Conservation (phyloP, 2,113 vertebrate genomes). For the Tinamus guttatus region DNA sequence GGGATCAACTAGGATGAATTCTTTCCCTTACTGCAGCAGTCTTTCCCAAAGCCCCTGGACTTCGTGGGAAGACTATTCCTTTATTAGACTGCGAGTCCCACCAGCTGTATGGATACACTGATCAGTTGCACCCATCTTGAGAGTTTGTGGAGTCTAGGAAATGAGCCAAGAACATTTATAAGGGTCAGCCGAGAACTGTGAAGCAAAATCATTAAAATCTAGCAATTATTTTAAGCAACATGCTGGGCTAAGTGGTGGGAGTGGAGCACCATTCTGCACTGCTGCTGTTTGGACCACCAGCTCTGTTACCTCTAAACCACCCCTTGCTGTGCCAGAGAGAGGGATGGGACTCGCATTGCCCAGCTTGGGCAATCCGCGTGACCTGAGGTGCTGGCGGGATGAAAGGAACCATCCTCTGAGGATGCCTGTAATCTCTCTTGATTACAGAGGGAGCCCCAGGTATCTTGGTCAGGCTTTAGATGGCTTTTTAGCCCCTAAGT, state of each 20-base stretch:
- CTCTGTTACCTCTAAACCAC: background rate
- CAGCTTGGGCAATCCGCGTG: background rate
- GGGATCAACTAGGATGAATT: background rate
- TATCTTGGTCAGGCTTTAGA: background rate
- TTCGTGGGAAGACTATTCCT: background rate
- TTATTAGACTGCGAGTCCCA: background rate
- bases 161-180: background rate
- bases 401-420: background rate
- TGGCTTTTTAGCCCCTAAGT: background rate
- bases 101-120: background rate
- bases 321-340: background rate
- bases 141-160: background rate
- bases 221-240: background rate
- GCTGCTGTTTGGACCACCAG: background rate
- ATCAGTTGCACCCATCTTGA: background rate
- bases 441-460: fast-evolving
- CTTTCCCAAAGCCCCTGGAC: background rate
- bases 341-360: background rate
- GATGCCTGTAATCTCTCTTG: background rate
- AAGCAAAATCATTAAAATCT: background rate
- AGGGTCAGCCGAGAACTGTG: background rate
- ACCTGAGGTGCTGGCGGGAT: background rate
- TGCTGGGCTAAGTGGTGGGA: background rate
- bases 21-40: background rate
- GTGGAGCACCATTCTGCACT: background rate